Percentiles rank a stretch among this genome's conserved stretches.
phyloP scores from a whole-genome alignment of 1,140 invertebrate species.

The Aleiodes sp. region DNA sequence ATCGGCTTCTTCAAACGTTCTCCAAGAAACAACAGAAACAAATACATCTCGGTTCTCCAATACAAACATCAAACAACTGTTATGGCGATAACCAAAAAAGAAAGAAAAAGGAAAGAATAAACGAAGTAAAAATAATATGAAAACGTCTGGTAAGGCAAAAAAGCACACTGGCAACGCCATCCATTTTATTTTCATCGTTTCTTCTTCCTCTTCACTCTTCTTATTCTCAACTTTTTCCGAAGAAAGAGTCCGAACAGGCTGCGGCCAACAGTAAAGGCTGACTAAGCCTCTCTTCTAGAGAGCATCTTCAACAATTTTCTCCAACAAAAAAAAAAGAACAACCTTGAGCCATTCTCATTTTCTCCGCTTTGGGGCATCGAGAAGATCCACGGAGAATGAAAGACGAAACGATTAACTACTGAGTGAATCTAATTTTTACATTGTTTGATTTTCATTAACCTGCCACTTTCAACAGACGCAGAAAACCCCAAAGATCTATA shows the following conservation, averaged over 20 bases:
- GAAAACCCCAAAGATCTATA: slow-evolving; percentile 17
- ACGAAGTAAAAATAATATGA: slow-evolving; percentile 2
- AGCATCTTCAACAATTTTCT: slow-evolving; percentile 26
- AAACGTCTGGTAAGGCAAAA: slow-evolving; percentile 11
- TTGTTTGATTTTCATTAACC: slow-evolving; percentile 68
- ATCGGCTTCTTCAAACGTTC: slow-evolving; percentile 16
- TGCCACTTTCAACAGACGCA: slow-evolving; percentile 42
- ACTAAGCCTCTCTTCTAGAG: slow-evolving; percentile 46
- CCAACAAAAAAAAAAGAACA: slow-evolving; percentile 14
- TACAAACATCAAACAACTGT: slow-evolving; percentile 39
- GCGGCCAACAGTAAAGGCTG: slow-evolving; percentile 48
- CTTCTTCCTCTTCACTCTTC: background rate
- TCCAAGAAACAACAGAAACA: slow-evolving; percentile 37
- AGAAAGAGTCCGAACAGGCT: slow-evolving; percentile 29
- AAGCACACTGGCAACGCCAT: slow-evolving; percentile 25
- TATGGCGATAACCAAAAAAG: slow-evolving; percentile 29
- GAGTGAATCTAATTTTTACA: slow-evolving; percentile 60
- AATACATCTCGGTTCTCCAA: slow-evolving; percentile 30
- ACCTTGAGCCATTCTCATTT: slow-evolving; percentile 1
- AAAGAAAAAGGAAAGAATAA: background rate
- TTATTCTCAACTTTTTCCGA: slow-evolving; percentile 39
- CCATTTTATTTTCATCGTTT: slow-evolving; percentile 19
- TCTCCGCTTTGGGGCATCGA: background rate
- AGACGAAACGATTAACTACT: slow-evolving; percentile 41
- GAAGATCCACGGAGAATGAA: slow-evolving; percentile 19